phyloP scores from a whole-genome alignment of 2,888 invertebrate genomes.

The Hydroisotoma schaefferi region DNA sequence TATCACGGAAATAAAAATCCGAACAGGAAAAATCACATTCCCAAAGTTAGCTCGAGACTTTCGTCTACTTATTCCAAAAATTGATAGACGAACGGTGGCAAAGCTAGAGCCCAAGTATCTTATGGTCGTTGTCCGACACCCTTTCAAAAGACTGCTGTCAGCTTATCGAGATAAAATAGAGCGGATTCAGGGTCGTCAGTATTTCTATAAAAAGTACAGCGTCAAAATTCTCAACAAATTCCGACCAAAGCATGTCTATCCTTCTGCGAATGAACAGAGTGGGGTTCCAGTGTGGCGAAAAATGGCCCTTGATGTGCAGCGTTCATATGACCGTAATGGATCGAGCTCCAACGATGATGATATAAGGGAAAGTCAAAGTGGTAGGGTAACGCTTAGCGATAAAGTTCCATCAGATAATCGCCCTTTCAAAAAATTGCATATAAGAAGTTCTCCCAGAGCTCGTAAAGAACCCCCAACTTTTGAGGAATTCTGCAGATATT shows the following conservation, averaged over 20 bases:
- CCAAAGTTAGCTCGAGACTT: constrained; percentile 35
- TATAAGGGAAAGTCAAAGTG: neutral
- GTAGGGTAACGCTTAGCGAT: neutral
- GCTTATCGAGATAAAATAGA: constrained; percentile 47
- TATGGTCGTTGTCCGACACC: constrained; percentile 45
- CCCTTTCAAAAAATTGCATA: neutral
- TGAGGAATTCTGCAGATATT: constrained; percentile 38
- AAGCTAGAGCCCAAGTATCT: constrained; percentile 12
- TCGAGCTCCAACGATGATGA: neutral
- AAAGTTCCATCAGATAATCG: neutral
- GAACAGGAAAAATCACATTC: constrained; percentile 36
- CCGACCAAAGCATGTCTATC: too few species aligned
- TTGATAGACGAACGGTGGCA: neutral
- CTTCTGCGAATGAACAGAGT: too few species aligned
- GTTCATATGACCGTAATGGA: neutral
- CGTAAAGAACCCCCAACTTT: constrained; percentile 33
- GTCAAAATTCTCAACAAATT: constrained; percentile 29
- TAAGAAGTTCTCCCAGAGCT: neutral
- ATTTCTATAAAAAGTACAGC: constrained; percentile 37
- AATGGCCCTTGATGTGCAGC: neutral
- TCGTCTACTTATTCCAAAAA: constrained; percentile 24
- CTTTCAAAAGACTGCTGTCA: constrained; percentile 41
- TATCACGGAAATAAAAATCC: constrained; percentile 36
- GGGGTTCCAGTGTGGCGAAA: neutral
- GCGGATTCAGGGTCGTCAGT: constrained; percentile 37